Evolutionary conservation across 2,797 vertebrate species (phyloP), one percentile per base, ranked within the genome.

Genomic region (Mus spretus): DNA sequence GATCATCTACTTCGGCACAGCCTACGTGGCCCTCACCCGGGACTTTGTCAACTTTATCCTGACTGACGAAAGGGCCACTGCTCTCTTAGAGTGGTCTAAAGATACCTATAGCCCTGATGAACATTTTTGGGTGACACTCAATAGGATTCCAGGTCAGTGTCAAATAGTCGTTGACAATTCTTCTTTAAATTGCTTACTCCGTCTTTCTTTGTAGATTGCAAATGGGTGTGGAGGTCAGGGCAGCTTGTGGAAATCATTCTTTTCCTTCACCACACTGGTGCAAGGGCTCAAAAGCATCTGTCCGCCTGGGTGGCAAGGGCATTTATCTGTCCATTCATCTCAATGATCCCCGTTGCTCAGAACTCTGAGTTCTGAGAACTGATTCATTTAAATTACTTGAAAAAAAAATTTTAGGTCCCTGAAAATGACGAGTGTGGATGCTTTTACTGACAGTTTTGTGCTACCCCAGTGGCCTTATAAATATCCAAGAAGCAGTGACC

Each of bases 111-210:
- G 98, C 17, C 98, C 98, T 0, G 98, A 98, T 5, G 98, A 98
- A 59, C 98, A 98, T 96, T 98, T 98, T 91, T 98, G 98, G 98
- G 98, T 98, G n/a, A 98, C 98, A 0, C 98, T 98, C 40, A 98
- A 98, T 89, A 95, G 98, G 94, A 98, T 98, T 77, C 98, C 98
- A 92, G 98, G 98, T 98, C 97, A 20, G 98, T 96, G 14, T 55
- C 19, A 3, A n/a, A 31, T 44, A 12, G 50, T 31, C 86, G 22
- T 75, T 55, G 50, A 28, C n/a, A 74, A 2, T 26, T 26, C 6
- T n/a, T 86, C 65, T 55, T 55, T 57, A 57, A 74, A 20, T 28
- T 28, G 15, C 14, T 7, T 57, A 8, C 40, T 31, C 40, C 28
- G 24, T 57, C 67, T 40, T 72, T 72, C 17, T 74, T 74, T 74